Evolutionary conservation across 2,113 vertebrate species (phyloP).

Genomic region (Sakesphorus luctuosus): DNA sequence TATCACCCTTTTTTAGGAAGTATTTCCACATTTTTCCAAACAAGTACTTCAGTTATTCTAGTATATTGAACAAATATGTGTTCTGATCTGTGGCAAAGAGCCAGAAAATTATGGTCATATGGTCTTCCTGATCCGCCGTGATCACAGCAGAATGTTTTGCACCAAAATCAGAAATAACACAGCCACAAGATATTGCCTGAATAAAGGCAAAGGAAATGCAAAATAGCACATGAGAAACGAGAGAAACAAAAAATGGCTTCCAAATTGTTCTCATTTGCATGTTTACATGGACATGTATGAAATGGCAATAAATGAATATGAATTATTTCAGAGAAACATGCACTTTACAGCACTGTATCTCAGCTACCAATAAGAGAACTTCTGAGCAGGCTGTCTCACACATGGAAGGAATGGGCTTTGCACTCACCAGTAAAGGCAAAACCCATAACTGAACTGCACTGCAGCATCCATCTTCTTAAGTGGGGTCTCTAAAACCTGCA

Average conservation of each 20-base stretch:
- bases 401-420: not conserved
- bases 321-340: not conserved
- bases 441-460: not conserved
- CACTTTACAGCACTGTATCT: not conserved
- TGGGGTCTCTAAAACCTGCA: not conserved
- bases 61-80: not conserved
- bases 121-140: not conserved
- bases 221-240: not conserved
- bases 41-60: not conserved
- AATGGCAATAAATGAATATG: rapidly evolving
- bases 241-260: not conserved
- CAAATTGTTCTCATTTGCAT: not conserved
- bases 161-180: not conserved
- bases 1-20: not conserved
- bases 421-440: not conserved
- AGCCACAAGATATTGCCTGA: not conserved
- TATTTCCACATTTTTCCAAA: not conserved
- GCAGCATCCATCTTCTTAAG: not conserved
- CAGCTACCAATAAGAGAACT: not conserved
- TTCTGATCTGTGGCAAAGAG: not conserved
- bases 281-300: not conserved
- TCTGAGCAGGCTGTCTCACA: not conserved
- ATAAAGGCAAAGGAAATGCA: not conserved
- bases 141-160: not conserved
- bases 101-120: not conserved